phyloP scores from a whole-genome alignment of 2,888 invertebrate species.

The Hemithea aestivaria region DNA sequence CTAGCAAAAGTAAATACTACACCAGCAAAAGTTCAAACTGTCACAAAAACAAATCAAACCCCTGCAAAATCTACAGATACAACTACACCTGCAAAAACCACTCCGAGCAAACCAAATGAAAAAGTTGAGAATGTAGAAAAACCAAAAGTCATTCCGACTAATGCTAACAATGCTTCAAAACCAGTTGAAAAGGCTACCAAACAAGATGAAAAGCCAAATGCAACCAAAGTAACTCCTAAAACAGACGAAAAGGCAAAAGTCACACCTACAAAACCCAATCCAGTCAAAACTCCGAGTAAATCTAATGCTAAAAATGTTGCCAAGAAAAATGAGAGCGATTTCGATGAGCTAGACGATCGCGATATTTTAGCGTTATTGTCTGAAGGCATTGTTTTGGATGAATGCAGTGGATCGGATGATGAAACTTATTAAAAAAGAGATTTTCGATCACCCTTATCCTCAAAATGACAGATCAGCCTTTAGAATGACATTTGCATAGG shows the following conservation, averaged over 20 bases:
- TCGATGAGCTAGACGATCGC: conserved; percentile 57
- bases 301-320: neutral
- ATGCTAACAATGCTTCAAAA: neutral
- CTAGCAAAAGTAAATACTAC: conserved; percentile 1
- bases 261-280: neutral
- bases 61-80: conserved; percentile 2
- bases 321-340: conserved; percentile 32
- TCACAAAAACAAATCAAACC: neutral
- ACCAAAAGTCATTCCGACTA: neutral
- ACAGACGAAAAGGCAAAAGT: conserved; percentile 6
- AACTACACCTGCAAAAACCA: conserved; percentile 3
- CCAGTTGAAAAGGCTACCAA: too few species aligned
- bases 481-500: too few species aligned
- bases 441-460: too few species aligned
- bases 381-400: conserved; percentile 58
- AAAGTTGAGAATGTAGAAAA: neutral
- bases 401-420: conserved; percentile 61
- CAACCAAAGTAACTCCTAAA: conserved; percentile 7
- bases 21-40: conserved; percentile 5
- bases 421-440: conserved; percentile 39
- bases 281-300: neutral
- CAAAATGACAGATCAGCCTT: too few species aligned
- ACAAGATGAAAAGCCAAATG: too few species aligned
- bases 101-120: conserved; percentile 1
- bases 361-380: conserved; percentile 62